Conservation (phyloP, 2,888 invertebrate genomes). For the Noctuana brunneofusca region DNA sequence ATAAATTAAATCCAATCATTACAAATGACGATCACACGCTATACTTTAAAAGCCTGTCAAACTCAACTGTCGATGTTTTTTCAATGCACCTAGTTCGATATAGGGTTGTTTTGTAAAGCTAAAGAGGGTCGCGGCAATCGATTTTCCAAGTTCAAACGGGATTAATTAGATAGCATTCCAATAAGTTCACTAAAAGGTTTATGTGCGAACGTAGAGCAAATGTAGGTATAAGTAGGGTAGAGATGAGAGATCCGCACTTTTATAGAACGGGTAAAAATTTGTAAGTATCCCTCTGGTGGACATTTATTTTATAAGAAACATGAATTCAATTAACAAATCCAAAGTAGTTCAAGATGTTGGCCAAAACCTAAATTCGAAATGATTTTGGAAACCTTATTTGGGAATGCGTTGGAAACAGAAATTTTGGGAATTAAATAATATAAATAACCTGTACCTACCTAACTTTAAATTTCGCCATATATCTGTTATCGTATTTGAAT, state of each 20-base stretch:
- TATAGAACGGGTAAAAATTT: neutral
- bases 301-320: too few species aligned
- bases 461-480: too few species aligned
- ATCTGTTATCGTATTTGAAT: too few species aligned
- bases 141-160: constrained; percentile 60
- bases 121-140: constrained; percentile 45
- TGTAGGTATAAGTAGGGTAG: neutral
- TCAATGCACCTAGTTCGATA: constrained; percentile 76
- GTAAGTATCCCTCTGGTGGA: too few species aligned
- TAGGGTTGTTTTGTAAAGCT: constrained; percentile 48
- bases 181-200: constrained; percentile 25
- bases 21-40: constrained; percentile 51
- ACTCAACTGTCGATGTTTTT: constrained; percentile 69
- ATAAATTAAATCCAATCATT: constrained; percentile 53
- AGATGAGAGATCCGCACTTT: neutral
- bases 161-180: constrained; percentile 49
- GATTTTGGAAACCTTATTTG: too few species aligned
- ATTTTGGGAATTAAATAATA: too few species aligned
- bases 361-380: too few species aligned
- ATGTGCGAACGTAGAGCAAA: neutral
- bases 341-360: too few species aligned
- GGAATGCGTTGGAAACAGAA: too few species aligned
- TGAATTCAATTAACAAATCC: too few species aligned
- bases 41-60: constrained; percentile 61
- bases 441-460: too few species aligned